phyloP scores from a whole-genome alignment of 2,797 vertebrate genomes.

The Alfaro cultratus region DNA sequence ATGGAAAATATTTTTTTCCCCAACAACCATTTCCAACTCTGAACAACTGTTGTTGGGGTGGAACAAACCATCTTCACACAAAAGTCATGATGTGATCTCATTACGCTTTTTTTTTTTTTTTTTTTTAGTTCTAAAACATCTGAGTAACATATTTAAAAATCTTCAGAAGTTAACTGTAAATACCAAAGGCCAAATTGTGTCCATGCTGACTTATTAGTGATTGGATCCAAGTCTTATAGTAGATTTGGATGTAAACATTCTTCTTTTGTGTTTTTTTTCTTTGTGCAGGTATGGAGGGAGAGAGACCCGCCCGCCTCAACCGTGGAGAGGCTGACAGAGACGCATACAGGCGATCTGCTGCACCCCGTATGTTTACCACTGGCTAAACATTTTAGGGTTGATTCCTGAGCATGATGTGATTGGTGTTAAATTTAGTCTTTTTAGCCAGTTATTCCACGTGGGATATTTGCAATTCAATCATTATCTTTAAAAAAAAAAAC shows the following conservation, averaged over 20 bases:
- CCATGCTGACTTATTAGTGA: background rate
- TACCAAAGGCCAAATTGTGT: background rate
- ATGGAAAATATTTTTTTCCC: background rate
- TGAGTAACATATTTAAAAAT: background rate
- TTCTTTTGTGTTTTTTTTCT: background rate
- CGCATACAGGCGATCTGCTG: constrained; percentile 93
- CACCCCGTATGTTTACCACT: constrained; percentile 86
- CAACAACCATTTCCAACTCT: background rate
- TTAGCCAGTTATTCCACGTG: background rate
- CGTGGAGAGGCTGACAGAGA: constrained; percentile 96
- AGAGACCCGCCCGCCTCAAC: constrained; percentile 93
- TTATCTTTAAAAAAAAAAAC: background rate
- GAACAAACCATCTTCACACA: background rate
- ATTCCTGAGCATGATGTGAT: background rate
- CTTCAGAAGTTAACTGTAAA: background rate
- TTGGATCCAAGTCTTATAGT: background rate
- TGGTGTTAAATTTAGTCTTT: background rate
- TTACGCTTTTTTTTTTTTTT: background rate
- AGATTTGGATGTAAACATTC: constrained; percentile 1
- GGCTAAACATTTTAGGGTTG: background rate
- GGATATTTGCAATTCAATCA: background rate
- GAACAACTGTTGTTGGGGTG: background rate
- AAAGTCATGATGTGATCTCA: background rate
- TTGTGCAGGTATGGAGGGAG: constrained; percentile 90
- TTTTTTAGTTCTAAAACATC: background rate